These are phyloP conservation scores for Heptranchias perlo DNA, from an alignment of 2,113 vertebrate species.

Conservation along the genomic window DNA sequence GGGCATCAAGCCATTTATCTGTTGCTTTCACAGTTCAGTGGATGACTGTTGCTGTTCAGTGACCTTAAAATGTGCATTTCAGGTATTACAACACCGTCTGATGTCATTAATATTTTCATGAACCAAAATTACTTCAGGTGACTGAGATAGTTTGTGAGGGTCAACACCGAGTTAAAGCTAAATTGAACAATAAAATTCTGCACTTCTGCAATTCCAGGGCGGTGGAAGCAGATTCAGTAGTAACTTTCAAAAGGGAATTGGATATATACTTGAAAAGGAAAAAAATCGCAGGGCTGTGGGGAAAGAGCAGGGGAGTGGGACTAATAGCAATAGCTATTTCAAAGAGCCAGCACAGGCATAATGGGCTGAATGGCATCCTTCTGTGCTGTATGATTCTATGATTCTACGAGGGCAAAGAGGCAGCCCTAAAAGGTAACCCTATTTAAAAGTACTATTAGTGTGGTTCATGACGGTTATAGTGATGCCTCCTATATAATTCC, in stretches of 20 bases:
- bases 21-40: neutral
- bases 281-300: neutral
- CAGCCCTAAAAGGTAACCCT: neutral
- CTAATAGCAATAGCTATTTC: neutral
- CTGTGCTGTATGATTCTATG: neutral
- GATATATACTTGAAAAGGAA: neutral
- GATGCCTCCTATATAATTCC: neutral
- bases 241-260: neutral
- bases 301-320: neutral
- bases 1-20: neutral
- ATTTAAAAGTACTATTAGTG: neutral
- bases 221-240: neutral
- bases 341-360: neutral
- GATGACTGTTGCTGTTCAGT: neutral
- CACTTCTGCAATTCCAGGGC: neutral
- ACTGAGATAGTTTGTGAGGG: neutral
- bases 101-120: neutral
- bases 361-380: neutral
- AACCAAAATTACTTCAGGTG: neutral
- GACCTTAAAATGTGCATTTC: neutral
- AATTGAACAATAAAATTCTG: neutral
- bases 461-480: neutral
- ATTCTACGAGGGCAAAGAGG: neutral
- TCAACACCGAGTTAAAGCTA: neutral
- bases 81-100: neutral